phyloP scores from a whole-genome alignment of 2,888 invertebrate genomes.

The Pseudococcus longispinus region DNA sequence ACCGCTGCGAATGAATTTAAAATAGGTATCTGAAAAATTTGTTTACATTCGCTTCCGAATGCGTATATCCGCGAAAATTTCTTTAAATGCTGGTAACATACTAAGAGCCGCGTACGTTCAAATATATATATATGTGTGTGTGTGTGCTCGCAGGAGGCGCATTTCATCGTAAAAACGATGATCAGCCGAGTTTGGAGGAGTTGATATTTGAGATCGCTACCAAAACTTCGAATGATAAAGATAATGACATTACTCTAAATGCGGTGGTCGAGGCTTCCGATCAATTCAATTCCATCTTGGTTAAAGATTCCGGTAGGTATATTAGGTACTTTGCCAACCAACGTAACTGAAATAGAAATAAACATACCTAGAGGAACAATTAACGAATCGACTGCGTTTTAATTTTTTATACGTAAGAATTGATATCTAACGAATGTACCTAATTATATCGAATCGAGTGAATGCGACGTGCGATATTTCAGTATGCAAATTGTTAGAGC shows the following conservation, averaged over 20 bases:
- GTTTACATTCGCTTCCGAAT: neutral
- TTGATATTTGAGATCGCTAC: slow-evolving; percentile 65
- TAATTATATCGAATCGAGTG: too few species aligned
- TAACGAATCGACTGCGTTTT: too few species aligned
- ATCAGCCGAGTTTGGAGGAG: slow-evolving; percentile 89
- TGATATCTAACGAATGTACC: too few species aligned
- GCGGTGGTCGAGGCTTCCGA: neutral
- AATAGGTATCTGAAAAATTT: neutral
- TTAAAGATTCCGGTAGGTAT: neutral
- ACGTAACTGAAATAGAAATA: neutral
- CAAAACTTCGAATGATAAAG: neutral
- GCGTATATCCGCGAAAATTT: neutral
- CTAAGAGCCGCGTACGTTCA: neutral
- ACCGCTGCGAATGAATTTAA: neutral
- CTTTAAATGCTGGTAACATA: neutral
- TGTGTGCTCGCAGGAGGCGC: slow-evolving; percentile 73
- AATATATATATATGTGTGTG: neutral
- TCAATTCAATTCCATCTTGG: neutral
- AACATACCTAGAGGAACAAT: too few species aligned
- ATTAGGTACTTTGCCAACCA: neutral
- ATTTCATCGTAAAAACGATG: slow-evolving; percentile 84
- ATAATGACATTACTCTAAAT: neutral
- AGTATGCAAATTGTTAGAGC: slow-evolving; percentile 65
- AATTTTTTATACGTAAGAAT: too few species aligned
- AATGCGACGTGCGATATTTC: neutral